Conservation (phyloP, 1,140 invertebrate genomes). For the Subanguina moxae region DNA sequence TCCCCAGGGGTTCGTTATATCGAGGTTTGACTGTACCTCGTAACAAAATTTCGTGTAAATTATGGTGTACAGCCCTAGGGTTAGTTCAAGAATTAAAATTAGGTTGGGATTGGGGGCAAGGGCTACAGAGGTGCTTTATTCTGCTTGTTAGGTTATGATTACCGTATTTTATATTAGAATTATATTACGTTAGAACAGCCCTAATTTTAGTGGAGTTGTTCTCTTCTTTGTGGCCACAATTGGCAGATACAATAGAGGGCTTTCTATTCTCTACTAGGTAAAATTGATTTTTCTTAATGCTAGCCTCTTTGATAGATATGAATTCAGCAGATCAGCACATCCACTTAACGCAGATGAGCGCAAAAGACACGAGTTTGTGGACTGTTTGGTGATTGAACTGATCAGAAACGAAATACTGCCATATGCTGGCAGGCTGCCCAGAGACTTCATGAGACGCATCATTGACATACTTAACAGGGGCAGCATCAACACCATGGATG, state of each 20-base stretch:
- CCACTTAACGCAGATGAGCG: conserved; percentile 52
- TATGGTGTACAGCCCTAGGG: too few species aligned
- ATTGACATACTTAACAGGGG: conserved; percentile 86
- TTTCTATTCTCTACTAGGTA: conserved; percentile 74
- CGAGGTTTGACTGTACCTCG: too few species aligned
- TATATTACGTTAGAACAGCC: too few species aligned
- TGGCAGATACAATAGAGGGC: conserved; percentile 79
- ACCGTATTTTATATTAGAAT: too few species aligned
- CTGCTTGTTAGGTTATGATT: too few species aligned
- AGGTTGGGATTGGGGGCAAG: too few species aligned
- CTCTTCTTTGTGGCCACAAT: conserved; percentile 71
- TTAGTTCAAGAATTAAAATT: too few species aligned
- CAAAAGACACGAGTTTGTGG: conserved; percentile 52
- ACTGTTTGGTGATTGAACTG: conserved; percentile 73
- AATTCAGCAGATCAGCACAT: conserved; percentile 69
- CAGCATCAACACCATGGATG: conserved; percentile 69
- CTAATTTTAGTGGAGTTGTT: conserved; percentile 60
- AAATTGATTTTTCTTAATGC: neutral
- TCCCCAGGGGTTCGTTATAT: too few species aligned
- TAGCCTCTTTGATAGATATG: neutral
- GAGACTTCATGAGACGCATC: conserved; percentile 78
- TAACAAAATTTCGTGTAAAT: too few species aligned
- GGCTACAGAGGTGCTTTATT: too few species aligned
- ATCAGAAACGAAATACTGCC: conserved; percentile 80
- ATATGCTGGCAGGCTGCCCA: conserved; percentile 73